Percentiles rank a stretch among this genome's conserved stretches.
Evolutionary conservation across 2,888 invertebrate species (phyloP).

Genomic region (Mechanitis messenoides): DNA sequence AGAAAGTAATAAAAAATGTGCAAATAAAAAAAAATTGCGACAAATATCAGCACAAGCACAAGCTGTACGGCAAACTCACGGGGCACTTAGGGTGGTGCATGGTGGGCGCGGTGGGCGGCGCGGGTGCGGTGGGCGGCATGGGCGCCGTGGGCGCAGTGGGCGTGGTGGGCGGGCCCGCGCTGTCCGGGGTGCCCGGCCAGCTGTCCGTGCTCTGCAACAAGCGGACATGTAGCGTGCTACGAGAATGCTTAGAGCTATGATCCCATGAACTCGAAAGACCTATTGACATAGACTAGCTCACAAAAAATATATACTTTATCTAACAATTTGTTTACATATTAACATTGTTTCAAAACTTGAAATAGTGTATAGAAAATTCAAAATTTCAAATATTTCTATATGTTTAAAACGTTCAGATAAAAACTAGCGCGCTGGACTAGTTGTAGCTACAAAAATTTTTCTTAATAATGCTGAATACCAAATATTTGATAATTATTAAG

Average conservation of each 20-base stretch:
- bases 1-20: background rate
- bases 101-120: conserved; percentile 34
- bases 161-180: conserved; percentile 67
- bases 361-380: too few relatives aligned
- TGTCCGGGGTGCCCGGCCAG: conserved; percentile 73
- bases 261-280: too few relatives aligned
- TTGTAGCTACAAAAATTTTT: too few relatives aligned
- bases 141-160: conserved; percentile 56
- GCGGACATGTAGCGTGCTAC: conserved; percentile 5
- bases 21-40: background rate
- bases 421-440: too few relatives aligned
- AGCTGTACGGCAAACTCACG: conserved; percentile 40
- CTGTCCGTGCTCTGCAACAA: conserved; percentile 66
- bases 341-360: too few relatives aligned
- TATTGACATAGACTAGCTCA: background rate
- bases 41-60: background rate
- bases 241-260: background rate
- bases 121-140: conserved; percentile 40
- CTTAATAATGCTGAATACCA: too few relatives aligned
- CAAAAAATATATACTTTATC: too few relatives aligned
- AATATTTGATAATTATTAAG: too few relatives aligned
- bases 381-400: too few relatives aligned
- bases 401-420: too few relatives aligned
- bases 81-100: conserved; percentile 65
- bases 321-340: too few relatives aligned